Percentiles rank a stretch among this genome's conserved stretches.
Conservation (phyloP, 2,113 vertebrate genomes). For the Tachuris rubrigastra region DNA sequence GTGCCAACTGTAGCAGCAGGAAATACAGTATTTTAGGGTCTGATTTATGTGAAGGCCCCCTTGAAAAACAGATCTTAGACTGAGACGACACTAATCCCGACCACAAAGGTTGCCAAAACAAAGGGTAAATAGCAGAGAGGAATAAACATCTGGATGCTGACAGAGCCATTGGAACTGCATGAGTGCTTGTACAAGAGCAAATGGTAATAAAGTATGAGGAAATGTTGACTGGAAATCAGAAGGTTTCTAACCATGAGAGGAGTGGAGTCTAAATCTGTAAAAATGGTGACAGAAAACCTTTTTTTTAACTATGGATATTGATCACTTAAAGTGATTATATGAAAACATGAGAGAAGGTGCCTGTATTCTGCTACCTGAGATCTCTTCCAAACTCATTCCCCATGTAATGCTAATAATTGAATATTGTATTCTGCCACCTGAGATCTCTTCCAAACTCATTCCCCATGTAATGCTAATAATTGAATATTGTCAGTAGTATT, state of each 20-base stretch:
- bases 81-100: background rate
- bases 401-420: background rate
- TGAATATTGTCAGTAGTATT: background rate
- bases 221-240: background rate
- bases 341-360: background rate
- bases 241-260: background rate
- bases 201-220: background rate
- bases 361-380: background rate
- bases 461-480: background rate
- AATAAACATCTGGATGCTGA: background rate
- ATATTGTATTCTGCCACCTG: too few relatives aligned
- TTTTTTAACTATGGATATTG: rapidly evolving
- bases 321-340: background rate
- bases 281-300: background rate
- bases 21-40: background rate
- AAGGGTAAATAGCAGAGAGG: background rate
- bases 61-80: background rate
- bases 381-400: background rate
- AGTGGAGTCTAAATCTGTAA: background rate
- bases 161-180: background rate
- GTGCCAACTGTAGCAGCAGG: slow-evolving; percentile 22
- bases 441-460: background rate
- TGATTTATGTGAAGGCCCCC: background rate
- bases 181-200: background rate
- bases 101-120: background rate